Percentiles rank a stretch among this genome's conserved stretches.
Evolutionary conservation across 2,113 vertebrate genomes (phyloP).

Genomic region (Colaptes auratus): DNA sequence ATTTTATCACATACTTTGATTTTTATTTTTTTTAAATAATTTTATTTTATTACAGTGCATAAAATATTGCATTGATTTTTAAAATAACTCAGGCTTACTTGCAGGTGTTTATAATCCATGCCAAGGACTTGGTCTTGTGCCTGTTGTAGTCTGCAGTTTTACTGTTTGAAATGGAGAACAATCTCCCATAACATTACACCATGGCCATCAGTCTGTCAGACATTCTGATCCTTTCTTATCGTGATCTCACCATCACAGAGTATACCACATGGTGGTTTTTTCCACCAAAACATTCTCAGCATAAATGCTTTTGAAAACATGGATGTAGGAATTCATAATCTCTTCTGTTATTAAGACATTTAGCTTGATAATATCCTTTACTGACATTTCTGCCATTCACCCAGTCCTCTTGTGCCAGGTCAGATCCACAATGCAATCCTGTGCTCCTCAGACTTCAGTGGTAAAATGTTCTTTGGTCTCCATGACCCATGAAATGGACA

Average conservation of each 20-base stretch:
- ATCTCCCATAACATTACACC: neutral
- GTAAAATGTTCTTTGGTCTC: conserved; percentile 64
- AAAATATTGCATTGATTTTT: neutral
- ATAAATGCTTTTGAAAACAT: neutral
- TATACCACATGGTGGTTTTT: neutral
- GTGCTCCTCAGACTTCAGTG: conserved; percentile 55
- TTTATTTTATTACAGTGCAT: neutral
- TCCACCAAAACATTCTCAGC: neutral
- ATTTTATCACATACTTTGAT: neutral
- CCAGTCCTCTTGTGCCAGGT: conserved; percentile 42
- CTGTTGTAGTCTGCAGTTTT: neutral
- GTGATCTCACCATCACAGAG: neutral
- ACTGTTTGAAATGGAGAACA: neutral
- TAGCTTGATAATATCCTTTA: neutral
- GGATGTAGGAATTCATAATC: neutral
- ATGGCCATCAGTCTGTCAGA: neutral
- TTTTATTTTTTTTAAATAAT: neutral
- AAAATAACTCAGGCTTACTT: neutral
- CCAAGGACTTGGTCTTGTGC: neutral
- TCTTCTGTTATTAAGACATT: neutral
- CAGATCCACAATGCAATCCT: conserved; percentile 47
- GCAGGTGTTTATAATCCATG: neutral
- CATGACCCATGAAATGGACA: neutral
- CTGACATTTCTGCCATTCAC: neutral
- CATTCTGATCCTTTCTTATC: neutral